Evolutionary conservation across 1,140 invertebrate genomes (phyloP).

Genomic region (Popillia japonica): DNA sequence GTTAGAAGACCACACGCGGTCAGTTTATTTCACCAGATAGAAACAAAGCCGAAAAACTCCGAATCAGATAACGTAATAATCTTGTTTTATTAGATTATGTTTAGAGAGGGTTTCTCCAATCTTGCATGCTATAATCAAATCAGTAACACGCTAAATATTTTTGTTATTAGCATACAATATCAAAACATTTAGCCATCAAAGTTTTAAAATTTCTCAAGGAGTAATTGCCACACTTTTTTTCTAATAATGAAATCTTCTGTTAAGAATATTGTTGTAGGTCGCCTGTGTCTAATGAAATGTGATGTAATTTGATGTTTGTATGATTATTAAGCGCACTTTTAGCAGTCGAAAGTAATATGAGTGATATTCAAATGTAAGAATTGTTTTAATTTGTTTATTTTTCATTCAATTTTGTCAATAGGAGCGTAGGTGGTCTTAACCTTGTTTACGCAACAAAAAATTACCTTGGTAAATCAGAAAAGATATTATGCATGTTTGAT

Average conservation of each 20-base stretch:
- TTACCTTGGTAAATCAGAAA: too few species aligned
- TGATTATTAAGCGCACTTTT: not conserved
- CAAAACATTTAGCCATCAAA: too few species aligned
- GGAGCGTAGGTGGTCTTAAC: too few species aligned
- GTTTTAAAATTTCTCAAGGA: not conserved
- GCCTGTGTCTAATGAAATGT: not conserved
- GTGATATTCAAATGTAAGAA: not conserved
- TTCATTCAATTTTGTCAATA: not conserved
- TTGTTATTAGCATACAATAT: not conserved
- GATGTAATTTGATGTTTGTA: not conserved
- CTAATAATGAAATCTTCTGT: not conserved
- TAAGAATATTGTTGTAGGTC: conserved; percentile 8
- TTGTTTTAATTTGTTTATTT: conserved; percentile 1
- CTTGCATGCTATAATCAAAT: not conserved
- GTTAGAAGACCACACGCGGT: conserved; percentile 9
- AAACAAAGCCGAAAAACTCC: too few species aligned
- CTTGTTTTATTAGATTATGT: too few species aligned
- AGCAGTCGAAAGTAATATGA: not conserved
- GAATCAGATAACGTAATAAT: too few species aligned
- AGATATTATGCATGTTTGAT: too few species aligned
- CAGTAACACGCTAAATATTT: not conserved
- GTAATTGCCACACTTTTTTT: not conserved
- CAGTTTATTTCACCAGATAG: not conserved
- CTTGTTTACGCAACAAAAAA: too few species aligned
- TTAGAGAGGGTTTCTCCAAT: too few species aligned